Base-by-base conservation (phyloP, 2,888 invertebrate genomes). In the Amorpha juglandis region DNA sequence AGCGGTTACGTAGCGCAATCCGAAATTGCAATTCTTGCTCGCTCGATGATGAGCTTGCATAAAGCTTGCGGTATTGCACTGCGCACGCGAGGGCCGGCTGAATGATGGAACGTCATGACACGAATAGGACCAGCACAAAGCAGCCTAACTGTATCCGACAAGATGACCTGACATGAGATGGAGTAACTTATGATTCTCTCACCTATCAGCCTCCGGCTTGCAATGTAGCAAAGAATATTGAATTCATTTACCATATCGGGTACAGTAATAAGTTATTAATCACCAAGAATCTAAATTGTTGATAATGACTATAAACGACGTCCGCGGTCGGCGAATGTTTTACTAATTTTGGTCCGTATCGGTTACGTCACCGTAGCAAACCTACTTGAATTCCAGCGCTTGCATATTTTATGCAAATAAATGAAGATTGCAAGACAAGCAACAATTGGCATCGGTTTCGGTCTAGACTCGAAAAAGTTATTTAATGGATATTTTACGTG, bases 321-420 rank as follows among this genome's bases (percentile, higher is more conserved):
- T 86, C 87, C 83, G 84, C 77, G 80, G 83, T 84, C 80, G 78
- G 76, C 84, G 87, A 84, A 85, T 80, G 88, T 86, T 89, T 90
- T 89, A 89, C 91, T 85, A 90, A 88, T 89, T 89, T 87, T 81
- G 74, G 78, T 81, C 78, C 80, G 84, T 78, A 84, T 79, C 76
- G 70, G 84, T 91, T 91, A 86, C 91, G 87, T 90, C 88, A 87
- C 78, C 74, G 79, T 78, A 79, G 77, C 84, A 79, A 86, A 88
- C 83, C 82, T 82, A 82, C 80, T 83, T 80, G 82, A 82, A 84
- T 88, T 84, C 84, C 81, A 85, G 83, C 82, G 80, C 81, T 83
- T 82, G 87, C 83, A 87, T 89, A 87, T 88, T 84, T 89, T 90
- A 89, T 88, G 88, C 78, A 84, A 89, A 90, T 86, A 78, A 78